A percentile compares a stretch with the other conserved stretches of the same genome.
phyloP scores from a whole-genome alignment of 2,888 invertebrate genomes.

The Pheosia gnoma region DNA sequence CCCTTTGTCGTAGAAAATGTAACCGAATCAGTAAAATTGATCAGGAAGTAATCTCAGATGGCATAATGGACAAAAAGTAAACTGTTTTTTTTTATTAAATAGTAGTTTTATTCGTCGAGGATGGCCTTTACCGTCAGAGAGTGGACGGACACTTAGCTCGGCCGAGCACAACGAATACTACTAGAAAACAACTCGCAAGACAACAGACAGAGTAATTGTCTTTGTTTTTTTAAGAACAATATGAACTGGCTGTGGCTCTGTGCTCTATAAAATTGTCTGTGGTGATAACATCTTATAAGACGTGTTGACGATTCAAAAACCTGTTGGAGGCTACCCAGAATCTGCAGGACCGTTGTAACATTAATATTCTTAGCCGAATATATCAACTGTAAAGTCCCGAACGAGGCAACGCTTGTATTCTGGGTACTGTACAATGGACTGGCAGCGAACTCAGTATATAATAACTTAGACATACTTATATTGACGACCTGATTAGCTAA shows the following conservation, averaged over 20 bases:
- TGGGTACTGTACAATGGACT: too few species aligned
- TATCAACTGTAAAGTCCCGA: too few species aligned
- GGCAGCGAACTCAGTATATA: too few species aligned
- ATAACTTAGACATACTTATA: too few species aligned
- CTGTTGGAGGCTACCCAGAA: not conserved
- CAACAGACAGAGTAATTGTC: not conserved
- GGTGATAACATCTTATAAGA: constrained; percentile 1
- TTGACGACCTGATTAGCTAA: too few species aligned
- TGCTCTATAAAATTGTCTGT: constrained; percentile 3
- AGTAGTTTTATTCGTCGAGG: not conserved
- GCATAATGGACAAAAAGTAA: constrained; percentile 1
- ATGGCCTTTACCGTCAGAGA: constrained; percentile 2
- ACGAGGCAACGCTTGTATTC: too few species aligned
- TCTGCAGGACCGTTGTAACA: not conserved
- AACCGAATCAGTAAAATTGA: not conserved
- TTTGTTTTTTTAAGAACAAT: constrained; percentile 7
- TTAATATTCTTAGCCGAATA: too few species aligned
- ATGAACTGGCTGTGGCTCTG: not conserved
- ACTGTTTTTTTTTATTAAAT: not conserved
- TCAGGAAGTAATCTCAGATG: not conserved
- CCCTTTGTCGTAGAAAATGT: too few species aligned
- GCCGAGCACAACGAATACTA: constrained; percentile 4
- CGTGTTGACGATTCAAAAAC: not conserved
- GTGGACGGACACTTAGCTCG: constrained; percentile 3
- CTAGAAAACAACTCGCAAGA: constrained; percentile 4